phyloP scores from a whole-genome alignment of 37 sponge, comb jelly and placozoan species.

The Diacarnus erythraeanus region DNA sequence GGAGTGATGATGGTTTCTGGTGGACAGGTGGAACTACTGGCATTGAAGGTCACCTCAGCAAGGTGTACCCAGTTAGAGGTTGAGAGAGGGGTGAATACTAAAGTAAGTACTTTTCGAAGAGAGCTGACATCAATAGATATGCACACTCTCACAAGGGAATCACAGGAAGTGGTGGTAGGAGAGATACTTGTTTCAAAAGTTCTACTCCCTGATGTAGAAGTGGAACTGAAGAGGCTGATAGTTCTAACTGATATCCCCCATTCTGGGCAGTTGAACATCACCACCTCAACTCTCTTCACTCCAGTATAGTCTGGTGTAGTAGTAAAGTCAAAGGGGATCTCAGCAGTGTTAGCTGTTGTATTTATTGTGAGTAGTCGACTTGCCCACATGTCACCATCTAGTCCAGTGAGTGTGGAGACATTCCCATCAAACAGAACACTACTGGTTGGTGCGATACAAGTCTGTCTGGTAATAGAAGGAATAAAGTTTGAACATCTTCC shows the following conservation, averaged over 20 bases:
- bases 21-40: neutral
- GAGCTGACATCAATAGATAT: neutral
- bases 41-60: conserved; percentile 1
- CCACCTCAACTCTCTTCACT: neutral
- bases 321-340: neutral
- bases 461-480: too few relatives aligned
- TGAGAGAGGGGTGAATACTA: neutral
- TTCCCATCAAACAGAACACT: too few relatives aligned
- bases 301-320: neutral
- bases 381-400: too few relatives aligned
- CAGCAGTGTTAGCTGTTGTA: too few relatives aligned
- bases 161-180: neutral
- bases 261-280: neutral
- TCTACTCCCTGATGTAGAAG: too few relatives aligned
- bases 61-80: conserved; percentile 1
- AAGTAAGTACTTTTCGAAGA: neutral
- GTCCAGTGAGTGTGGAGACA: too few relatives aligned
- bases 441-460: too few relatives aligned
- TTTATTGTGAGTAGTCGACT: too few relatives aligned
- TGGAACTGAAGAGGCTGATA: neutral
- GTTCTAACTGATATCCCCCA: neutral
- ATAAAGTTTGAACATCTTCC: too few relatives aligned
- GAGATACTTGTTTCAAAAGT: too few relatives aligned
- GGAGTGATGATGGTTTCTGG: neutral
- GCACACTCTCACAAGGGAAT: neutral